A percentile compares a stretch with the other conserved stretches of the same genome.
These are phyloP conservation scores for Athene cunicularia DNA, from an alignment of 2,113 vertebrate genomes.

Conservation along the genomic window DNA sequence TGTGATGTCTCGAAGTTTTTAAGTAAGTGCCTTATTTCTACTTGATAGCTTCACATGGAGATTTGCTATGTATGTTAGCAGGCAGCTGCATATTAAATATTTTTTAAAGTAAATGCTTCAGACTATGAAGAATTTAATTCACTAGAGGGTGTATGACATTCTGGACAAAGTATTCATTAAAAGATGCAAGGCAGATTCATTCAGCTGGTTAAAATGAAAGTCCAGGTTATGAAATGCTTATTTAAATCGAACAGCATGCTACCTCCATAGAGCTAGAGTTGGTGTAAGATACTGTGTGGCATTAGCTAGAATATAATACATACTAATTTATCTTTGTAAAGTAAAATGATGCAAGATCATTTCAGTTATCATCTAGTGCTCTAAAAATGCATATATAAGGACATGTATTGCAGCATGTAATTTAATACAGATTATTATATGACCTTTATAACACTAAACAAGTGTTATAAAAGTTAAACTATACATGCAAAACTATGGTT, in stretches of 20 bases:
- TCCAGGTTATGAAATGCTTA: neutral
- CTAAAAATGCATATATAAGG: neutral
- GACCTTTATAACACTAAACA: neutral
- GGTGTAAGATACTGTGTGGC: neutral
- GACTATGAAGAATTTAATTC: slow-evolving; percentile 10
- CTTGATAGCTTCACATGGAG: neutral
- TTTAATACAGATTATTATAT: neutral
- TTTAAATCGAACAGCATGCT: neutral
- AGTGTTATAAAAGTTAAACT: neutral
- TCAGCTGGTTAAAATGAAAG: slow-evolving; percentile 14
- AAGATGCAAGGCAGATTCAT: neutral
- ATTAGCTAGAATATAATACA: neutral
- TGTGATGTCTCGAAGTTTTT: neutral
- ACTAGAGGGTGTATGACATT: slow-evolving; percentile 3
- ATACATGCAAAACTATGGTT: neutral
- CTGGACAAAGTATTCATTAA: slow-evolving; percentile 52
- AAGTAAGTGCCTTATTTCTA: slow-evolving; percentile 3
- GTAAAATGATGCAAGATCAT: neutral
- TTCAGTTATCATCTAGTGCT: neutral
- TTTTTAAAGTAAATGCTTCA: neutral
- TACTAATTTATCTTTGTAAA: neutral
- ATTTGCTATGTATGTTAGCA: neutral
- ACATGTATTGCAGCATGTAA: neutral
- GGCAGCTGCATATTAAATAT: neutral
- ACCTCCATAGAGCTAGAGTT: neutral